These are phyloP conservation scores for Drosophila subquinaria DNA, from an alignment of 2,888 invertebrate species.

Conservation along the genomic window DNA sequence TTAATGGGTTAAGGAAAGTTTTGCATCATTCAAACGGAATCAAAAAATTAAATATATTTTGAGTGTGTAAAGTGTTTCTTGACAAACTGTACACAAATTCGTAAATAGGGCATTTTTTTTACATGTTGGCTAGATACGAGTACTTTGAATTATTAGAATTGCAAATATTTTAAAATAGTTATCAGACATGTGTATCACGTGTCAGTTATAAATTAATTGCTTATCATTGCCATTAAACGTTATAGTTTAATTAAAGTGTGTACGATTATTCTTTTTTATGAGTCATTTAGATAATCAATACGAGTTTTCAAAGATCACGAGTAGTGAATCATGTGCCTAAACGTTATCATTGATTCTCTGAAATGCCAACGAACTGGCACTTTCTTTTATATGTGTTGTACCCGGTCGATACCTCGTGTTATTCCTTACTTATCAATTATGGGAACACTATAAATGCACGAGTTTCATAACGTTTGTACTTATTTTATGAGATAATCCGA, in stretches of 20 bases:
- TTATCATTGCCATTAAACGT: background rate
- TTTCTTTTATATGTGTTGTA: background rate
- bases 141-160: background rate
- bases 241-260: constrained; percentile 6
- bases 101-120: background rate
- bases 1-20: no score
- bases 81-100: no score
- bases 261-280: background rate
- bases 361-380: background rate
- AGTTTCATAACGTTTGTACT: constrained; percentile 1
- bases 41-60: no score
- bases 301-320: background rate
- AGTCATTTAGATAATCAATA: constrained; percentile 5
- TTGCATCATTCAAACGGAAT: no score
- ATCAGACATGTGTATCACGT: background rate
- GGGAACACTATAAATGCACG: constrained; percentile 1
- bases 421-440: background rate
- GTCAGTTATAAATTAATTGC: background rate
- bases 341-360: background rate
- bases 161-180: background rate
- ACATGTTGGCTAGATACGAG: background rate
- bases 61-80: no score
- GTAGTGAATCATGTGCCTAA: background rate
- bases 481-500: background rate
- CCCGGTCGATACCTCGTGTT: background rate